Conservation (phyloP, 2,888 invertebrate genomes). For the Smittia sp. region DNA sequence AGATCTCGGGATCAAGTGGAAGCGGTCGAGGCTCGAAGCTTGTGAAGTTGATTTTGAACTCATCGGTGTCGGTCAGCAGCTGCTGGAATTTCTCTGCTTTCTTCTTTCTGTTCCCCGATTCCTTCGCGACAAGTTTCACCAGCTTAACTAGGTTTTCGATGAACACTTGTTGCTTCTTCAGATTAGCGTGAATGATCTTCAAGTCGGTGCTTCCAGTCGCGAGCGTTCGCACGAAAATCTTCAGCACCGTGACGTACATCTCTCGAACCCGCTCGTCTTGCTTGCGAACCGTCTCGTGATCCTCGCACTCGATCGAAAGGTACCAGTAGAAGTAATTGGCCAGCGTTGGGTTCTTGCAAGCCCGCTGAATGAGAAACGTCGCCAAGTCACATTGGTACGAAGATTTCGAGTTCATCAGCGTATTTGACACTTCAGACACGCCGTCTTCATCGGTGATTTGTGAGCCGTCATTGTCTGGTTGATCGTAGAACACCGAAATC, state of each 20-base stretch:
- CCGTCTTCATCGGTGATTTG: slow-evolving; percentile 43
- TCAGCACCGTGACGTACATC: slow-evolving; percentile 89
- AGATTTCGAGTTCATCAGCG: slow-evolving; percentile 50
- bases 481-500: slow-evolving; percentile 34
- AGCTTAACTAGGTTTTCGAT: slow-evolving; percentile 86
- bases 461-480: neutral
- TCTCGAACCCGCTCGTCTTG: slow-evolving; percentile 71
- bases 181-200: slow-evolving; percentile 71
- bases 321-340: slow-evolving; percentile 99
- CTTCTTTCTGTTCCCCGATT: slow-evolving; percentile 86
- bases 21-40: slow-evolving; percentile 91
- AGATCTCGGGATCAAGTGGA: slow-evolving; percentile 89
- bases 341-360: slow-evolving; percentile 81
- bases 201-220: slow-evolving; percentile 67
- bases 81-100: slow-evolving; percentile 89
- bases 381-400: slow-evolving; percentile 67
- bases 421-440: slow-evolving; percentile 56
- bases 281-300: slow-evolving; percentile 67
- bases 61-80: slow-evolving; percentile 74
- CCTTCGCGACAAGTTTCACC: slow-evolving; percentile 83
- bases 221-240: slow-evolving; percentile 74
- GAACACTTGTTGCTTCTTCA: slow-evolving; percentile 84
- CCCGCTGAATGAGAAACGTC: slow-evolving; percentile 84
- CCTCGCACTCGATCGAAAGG: slow-evolving; percentile 90
- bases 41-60: slow-evolving; percentile 81